Evolutionary conservation across 2,888 invertebrate genomes (phyloP).

Genomic region (Geotrupes spiniger): DNA sequence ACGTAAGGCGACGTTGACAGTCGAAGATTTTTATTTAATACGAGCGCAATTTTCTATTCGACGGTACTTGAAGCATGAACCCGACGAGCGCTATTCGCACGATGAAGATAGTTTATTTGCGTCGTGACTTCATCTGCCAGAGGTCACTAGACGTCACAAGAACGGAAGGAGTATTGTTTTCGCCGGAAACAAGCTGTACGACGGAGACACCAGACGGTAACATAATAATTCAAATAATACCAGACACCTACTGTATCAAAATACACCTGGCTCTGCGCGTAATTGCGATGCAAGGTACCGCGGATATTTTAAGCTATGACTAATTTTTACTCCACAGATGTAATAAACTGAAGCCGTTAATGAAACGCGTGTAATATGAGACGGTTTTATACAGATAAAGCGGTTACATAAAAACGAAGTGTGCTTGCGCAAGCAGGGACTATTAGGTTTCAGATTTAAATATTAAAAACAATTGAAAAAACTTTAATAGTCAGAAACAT

Average conservation of each 20-base stretch:
- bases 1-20: no score
- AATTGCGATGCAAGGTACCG: background rate
- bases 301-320: slow-evolving; percentile 1
- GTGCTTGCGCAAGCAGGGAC: no score
- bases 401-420: no score
- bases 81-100: slow-evolving; percentile 9
- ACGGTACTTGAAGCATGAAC: slow-evolving; percentile 6
- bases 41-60: background rate
- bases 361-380: no score
- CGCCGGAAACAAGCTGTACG: slow-evolving; percentile 21
- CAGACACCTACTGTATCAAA: background rate
- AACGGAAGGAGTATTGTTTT: slow-evolving; percentile 22
- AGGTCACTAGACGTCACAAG: slow-evolving; percentile 19
- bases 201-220: slow-evolving; percentile 13
- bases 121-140: slow-evolving; percentile 16
- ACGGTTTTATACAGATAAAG: no score
- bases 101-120: slow-evolving; percentile 4
- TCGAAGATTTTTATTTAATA: no score
- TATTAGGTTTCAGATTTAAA: no score
- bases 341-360: no score
- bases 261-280: background rate
- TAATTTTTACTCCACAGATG: no score
- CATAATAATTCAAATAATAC: slow-evolving; percentile 1
- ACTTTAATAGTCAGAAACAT: no score
- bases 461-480: no score